Evolutionary conservation across 2,113 vertebrate genomes (phyloP), one percentile per base, ranked within the genome.

Genomic region (Gallinago jamesoni): DNA sequence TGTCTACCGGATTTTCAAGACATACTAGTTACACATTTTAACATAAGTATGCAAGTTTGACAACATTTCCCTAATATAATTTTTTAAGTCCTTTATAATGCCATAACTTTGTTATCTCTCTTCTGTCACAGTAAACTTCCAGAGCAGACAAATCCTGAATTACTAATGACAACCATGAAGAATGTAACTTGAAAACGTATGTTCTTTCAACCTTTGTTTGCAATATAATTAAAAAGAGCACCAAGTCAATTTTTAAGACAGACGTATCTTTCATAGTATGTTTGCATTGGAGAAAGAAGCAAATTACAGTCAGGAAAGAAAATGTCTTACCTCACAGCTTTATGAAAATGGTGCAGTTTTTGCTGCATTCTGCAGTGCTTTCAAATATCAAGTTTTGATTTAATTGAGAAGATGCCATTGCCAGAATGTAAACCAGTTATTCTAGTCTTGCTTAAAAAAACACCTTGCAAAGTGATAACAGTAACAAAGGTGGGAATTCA

Each of bases 401-500:
- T 94, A 86, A 64, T 30, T 84, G 48, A 82, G 81, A 73, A 60
- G 60, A 57, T 92, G 48, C 27, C 20, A 8, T 48, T 92, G 69
- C 53, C 69, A 91, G 60, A 90, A 75, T 28, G 24, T 53, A 84
- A 96, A 93, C 90, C 70, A 57, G 92, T 96, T 95, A 66, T 68
- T 88, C 86, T 66, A 72, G 86, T 86, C 68, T 81, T 68, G 35
- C 80, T 88, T 93, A 27, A 87, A 89, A 87, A 95, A 83, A 17
- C 37, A 50, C 12, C 33, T 63, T 67, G 68, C 20, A 14, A 77
- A 84, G 59, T 78, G 95, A 68, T 95, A 93, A 77, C 52, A 84
- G 66, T 81, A 89, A 89, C 83, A 94, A 96, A 95, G 76, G 77
- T 97, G 95, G 77, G 95, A 96, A 97, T 90, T 84, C n/a, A 87